Evolutionary conservation across 2,797 vertebrate species (phyloP), one percentile per base, ranked within the genome.

Genomic region (Myotis pilosus): DNA sequence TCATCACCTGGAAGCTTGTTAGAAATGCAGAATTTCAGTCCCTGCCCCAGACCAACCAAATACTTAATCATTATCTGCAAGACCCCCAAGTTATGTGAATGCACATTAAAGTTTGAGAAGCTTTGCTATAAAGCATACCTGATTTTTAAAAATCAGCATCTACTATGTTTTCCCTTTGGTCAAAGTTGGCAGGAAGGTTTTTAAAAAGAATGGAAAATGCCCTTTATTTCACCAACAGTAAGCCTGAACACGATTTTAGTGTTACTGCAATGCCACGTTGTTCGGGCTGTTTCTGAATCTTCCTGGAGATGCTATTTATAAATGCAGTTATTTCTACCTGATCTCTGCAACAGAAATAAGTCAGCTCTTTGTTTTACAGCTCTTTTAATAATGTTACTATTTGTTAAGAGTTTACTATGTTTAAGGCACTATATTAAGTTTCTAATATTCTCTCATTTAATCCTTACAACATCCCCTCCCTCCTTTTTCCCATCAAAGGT

Each of bases 161-260:
- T 84, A 6, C 33, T 94, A 0, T 55, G 41, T 3, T 88, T 80
- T 68, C 15, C 13, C 44, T 62, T 94, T 91, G 36, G 81, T 64
- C 33, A 89, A 30, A 95, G 41, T 75, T 93, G 64, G 13, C 33
- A 81, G 38, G 47, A 90, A 84, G 17, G 4, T 41, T 92, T 83
- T 41, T 22, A 60, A 66, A 47, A 92, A 86, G 17, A 49, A 76
- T 78, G 75, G 72, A 76, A 90, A 25, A 80, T 84, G 13, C 10
- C 68, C 78, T 94, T 84, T 90, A 85, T 88, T 92, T 94, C 53
- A 89, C 81, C 30, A 92, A 9, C 30, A 94, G 86, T 64, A 94
- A 87, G 60, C 20, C 22, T 60, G 71, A 22, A 81, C 3, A 57
- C 47, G 72, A 71, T 33, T 89, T 86, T 38, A 81, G 23, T 78